Percentiles rank a stretch among this genome's conserved stretches.
phyloP scores from a whole-genome alignment of 2,113 vertebrate species.

The Setophaga coronata region DNA sequence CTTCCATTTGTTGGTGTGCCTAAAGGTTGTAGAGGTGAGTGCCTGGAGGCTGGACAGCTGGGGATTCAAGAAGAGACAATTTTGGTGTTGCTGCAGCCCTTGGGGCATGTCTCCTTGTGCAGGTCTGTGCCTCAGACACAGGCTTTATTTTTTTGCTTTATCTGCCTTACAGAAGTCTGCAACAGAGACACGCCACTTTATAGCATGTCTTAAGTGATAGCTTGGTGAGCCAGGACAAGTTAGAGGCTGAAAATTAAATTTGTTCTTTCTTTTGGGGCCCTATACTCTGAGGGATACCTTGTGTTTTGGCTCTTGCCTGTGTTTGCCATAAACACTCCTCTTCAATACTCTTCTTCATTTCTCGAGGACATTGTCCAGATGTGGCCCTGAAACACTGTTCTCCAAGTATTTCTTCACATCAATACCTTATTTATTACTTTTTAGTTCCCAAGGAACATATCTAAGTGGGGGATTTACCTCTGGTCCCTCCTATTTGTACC shows the following conservation, averaged over 20 bases:
- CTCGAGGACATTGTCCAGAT: accelerated
- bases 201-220: background rate
- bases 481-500: background rate
- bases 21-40: constrained; percentile 3
- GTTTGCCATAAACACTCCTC: background rate
- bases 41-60: constrained; percentile 37
- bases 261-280: background rate
- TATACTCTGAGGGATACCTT: background rate
- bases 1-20: background rate
- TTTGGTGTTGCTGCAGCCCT: background rate
- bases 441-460: background rate
- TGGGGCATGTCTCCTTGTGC: background rate
- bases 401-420: background rate
- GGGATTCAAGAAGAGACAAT: background rate
- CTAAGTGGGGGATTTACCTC: background rate
- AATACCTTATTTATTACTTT: background rate
- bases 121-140: background rate
- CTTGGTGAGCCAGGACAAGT: background rate
- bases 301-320: background rate
- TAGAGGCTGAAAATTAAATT: background rate
- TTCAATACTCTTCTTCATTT: background rate
- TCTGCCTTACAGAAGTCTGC: background rate
- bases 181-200: background rate
- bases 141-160: background rate
- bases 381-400: background rate